Evolutionary conservation across 2,797 vertebrate genomes (phyloP).

Genomic region (Saxicola maurus): DNA sequence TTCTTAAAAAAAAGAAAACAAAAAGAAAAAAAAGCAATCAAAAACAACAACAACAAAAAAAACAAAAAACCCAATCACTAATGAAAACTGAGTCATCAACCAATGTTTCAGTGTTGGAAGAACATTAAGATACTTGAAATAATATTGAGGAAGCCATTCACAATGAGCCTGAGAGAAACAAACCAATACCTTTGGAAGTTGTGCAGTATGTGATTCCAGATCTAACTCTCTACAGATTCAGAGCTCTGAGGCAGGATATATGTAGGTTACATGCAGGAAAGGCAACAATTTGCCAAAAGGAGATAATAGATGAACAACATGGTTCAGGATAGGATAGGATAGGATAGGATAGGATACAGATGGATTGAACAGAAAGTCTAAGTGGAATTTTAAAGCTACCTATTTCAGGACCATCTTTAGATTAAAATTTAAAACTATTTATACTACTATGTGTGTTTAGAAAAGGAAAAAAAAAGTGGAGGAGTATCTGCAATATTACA

Average conservation of each 20-base stretch:
- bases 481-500: neutral
- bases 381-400: neutral
- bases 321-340: too few species aligned
- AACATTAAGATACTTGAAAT: neutral
- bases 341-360: neutral
- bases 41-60: too few species aligned
- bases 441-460: neutral
- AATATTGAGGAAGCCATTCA: neutral
- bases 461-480: neutral
- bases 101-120: neutral
- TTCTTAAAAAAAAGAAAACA: neutral
- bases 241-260: neutral
- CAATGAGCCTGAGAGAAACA: neutral
- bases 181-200: neutral
- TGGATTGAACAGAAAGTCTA: neutral
- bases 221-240: neutral
- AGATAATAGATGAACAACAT: neutral
- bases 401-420: neutral
- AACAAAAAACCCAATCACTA: neutral
- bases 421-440: neutral
- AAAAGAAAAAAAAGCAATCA: too few species aligned
- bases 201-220: neutral
- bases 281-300: neutral
- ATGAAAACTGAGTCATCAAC: fast-evolving
- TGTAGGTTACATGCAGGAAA: neutral